Base-by-base conservation (phyloP, 2,888 invertebrate species). In the Magallana nippona region DNA sequence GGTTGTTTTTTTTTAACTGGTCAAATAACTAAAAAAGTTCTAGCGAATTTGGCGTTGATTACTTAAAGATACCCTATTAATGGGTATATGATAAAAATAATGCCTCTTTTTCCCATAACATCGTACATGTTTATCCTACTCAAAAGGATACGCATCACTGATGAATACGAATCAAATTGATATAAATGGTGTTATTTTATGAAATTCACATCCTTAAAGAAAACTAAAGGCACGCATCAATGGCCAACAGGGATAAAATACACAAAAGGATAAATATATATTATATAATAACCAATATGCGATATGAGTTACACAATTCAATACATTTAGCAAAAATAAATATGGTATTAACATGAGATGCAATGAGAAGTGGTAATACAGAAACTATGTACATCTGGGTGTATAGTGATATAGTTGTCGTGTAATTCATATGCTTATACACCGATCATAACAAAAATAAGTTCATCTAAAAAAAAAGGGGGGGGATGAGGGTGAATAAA, bases 261-360 rank as follows among this genome's bases (percentile, higher is more conserved):
- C 15, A 15, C 15, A 71, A 71, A 71, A 15, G 27, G 27, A 32
- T 27, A 15, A 13, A 71, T 60, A 60, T 22, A 32, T 44, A 44
- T 44, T 44, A 44, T 44, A 44, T 44, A 8, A 44, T 71, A 71
- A 27, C 27, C 71, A 19, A 71, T 27, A 13, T 5, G 27, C 32
- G 11, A 13, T 11, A 71, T 71, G 15, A 27, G 19, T 60, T 19
- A 17, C 60, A 60, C 10, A 60, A 10, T 10, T 60, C 15, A 15
- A 22, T 71, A 71, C 71, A 71, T 27, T 71, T 71, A 71, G 71
- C 71, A 22, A 71, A 71, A 71, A 71, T 71, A 71, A 71, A 27
- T 27, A 71, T 71, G 71, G 62, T 22, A 1, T 71, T 15, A 27
- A 32, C 15, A 22, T 71, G 27, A 15, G 17, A 13, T 22, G 71